A percentile compares a stretch with the other conserved stretches of the same genome.
These are phyloP conservation scores for Sabatieria punctata DNA, from an alignment of 2,888 invertebrate genomes.

Conservation along the genomic window DNA sequence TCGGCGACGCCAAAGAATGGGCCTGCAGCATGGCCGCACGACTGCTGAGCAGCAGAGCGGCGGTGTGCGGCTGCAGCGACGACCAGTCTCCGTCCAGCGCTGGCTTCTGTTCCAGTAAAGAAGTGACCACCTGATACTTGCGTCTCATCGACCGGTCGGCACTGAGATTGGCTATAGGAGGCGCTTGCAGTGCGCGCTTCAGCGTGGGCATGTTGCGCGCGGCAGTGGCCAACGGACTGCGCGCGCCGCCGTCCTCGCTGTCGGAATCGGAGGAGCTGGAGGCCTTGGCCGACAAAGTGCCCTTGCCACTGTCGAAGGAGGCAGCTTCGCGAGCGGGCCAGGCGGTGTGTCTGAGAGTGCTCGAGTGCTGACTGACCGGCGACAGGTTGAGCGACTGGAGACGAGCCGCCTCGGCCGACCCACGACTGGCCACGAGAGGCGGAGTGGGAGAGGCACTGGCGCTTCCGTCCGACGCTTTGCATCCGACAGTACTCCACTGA, in stretches of 20 bases:
- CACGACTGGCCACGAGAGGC: conserved; percentile 6
- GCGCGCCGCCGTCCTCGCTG: conserved; percentile 40
- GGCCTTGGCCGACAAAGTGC: conserved; percentile 43
- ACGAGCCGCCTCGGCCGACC: background rate
- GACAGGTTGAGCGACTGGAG: background rate
- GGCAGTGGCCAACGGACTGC: conserved; percentile 33
- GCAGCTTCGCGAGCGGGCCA: conserved; percentile 4
- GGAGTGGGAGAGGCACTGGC: conserved; percentile 3
- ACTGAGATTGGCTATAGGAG: conserved; percentile 44
- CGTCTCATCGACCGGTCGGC: conserved; percentile 1
- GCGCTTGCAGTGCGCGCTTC: conserved; percentile 75
- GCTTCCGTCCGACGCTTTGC: conserved; percentile 1
- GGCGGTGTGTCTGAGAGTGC: background rate
- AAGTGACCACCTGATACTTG: conserved; percentile 13
- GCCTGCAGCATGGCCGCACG: conserved; percentile 10
- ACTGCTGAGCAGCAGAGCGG: conserved; percentile 20
- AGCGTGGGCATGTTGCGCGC: conserved; percentile 75
- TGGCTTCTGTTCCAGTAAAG: conserved; percentile 8
- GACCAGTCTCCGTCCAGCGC: conserved; percentile 1
- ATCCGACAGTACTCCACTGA: background rate
- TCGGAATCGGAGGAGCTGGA: conserved; percentile 70
- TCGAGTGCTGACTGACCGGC: background rate
- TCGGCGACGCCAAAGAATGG: background rate
- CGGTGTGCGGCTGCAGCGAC: conserved; percentile 18
- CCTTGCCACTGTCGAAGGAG: conserved; percentile 7